Conservation (phyloP, 35 echinoderm and acorn worm genomes). For the Apostichopus japonicus region DNA sequence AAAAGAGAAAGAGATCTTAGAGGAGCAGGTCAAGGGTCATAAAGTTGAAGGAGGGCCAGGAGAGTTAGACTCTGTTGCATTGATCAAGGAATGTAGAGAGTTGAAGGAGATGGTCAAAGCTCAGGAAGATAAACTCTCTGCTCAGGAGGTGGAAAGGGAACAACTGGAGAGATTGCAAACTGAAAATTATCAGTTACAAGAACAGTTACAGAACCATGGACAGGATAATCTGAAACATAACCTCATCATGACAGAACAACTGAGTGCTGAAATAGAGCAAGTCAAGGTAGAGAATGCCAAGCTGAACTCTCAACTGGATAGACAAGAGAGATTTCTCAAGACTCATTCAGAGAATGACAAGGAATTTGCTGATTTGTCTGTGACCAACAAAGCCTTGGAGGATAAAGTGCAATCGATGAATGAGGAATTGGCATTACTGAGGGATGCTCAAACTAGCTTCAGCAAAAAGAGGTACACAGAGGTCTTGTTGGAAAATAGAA, state of each 20-base stretch:
- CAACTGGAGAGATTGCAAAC: constrained; percentile 51
- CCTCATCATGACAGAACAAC: constrained; percentile 45
- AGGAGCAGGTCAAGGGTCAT: background rate
- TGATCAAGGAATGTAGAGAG: constrained; percentile 49
- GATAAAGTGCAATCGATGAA: constrained; percentile 38
- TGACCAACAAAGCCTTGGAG: constrained; percentile 57
- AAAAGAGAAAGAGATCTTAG: constrained; percentile 63
- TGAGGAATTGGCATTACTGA: constrained; percentile 31
- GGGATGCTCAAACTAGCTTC: background rate
- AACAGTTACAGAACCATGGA: constrained; percentile 41
- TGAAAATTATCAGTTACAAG: constrained; percentile 66
- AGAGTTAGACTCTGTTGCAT: background rate
- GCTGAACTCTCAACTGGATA: constrained; percentile 24
- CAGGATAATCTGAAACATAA: constrained; percentile 31
- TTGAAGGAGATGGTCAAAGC: constrained; percentile 49
- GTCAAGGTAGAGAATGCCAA: constrained; percentile 57
- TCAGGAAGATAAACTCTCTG: constrained; percentile 47
- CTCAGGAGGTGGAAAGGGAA: constrained; percentile 42
- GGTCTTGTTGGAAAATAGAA: constrained; percentile 72
- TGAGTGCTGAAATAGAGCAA: constrained; percentile 55
- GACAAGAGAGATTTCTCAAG: constrained; percentile 26
- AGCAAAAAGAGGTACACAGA: constrained; percentile 66
- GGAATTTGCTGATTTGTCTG: constrained; percentile 1
- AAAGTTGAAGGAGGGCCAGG: background rate
- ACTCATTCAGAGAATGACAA: constrained; percentile 24